Conservation (phyloP, 2,888 invertebrate species). For the Furcula furcula region DNA sequence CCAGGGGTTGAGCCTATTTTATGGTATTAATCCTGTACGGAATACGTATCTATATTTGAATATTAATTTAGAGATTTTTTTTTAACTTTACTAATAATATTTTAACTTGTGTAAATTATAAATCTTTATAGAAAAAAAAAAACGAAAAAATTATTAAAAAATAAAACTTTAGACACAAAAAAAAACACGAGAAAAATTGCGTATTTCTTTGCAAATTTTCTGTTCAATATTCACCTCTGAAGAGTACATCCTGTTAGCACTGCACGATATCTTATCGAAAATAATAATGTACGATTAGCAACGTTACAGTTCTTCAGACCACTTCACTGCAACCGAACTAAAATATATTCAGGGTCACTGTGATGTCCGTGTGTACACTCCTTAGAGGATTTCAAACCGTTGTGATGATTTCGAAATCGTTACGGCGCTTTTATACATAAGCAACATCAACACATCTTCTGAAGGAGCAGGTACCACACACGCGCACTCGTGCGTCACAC, state of each 20-base stretch:
- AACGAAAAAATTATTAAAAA: no score
- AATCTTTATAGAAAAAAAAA: no score
- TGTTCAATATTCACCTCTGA: slow-evolving; percentile 46
- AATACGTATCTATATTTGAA: no score
- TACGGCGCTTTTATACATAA: slow-evolving; percentile 77
- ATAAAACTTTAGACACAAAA: no score
- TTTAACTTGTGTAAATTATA: no score
- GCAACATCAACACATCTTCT: slow-evolving; percentile 72
- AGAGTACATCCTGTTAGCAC: slow-evolving; percentile 63
- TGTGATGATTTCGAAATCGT: slow-evolving; percentile 79
- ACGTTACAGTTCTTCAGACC: slow-evolving; percentile 51
- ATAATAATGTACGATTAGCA: slow-evolving; percentile 25
- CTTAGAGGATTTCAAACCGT: slow-evolving; percentile 74
- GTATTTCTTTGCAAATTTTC: no score
- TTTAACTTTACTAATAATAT: slow-evolving; percentile 3
- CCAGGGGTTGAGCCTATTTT: no score
- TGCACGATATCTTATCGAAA: slow-evolving; percentile 30
- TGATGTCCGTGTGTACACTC: slow-evolving; percentile 61
- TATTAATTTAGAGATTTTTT: no score
- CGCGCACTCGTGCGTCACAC: slow-evolving; percentile 43
- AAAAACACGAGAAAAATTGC: no score
- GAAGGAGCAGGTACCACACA: slow-evolving; percentile 46
- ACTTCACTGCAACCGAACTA: slow-evolving; percentile 51
- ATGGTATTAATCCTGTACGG: no score
- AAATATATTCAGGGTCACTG: slow-evolving; percentile 64